Percentiles rank a stretch among this genome's conserved stretches.
Evolutionary conservation across 2,888 invertebrate genomes (phyloP).

Genomic region (Blera fallax): DNA sequence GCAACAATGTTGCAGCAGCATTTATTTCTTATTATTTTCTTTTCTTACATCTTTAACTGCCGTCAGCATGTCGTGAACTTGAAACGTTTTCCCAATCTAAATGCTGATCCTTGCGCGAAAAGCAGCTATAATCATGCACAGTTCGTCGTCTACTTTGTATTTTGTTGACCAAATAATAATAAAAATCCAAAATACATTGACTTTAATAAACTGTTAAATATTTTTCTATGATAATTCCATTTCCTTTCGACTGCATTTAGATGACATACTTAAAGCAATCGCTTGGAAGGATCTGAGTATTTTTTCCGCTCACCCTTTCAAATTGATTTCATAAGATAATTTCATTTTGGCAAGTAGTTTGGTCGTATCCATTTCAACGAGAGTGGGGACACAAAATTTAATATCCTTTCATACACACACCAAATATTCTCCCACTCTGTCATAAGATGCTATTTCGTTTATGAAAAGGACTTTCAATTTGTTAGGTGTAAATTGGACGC

Average conservation of each 20-base stretch:
- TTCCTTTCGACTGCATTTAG: conserved; percentile 68
- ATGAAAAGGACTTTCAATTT: conserved; percentile 60
- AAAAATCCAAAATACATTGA: conserved; percentile 32
- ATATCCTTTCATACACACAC: conserved; percentile 42
- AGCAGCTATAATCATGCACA: conserved; percentile 14
- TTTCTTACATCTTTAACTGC: background rate
- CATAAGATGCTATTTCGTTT: conserved; percentile 23
- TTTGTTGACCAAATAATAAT: conserved; percentile 37
- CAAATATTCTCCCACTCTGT: conserved; percentile 15
- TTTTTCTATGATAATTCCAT: conserved; percentile 66
- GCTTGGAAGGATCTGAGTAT: conserved; percentile 39
- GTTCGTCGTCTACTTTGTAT: background rate
- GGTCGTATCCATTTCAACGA: conserved; percentile 20
- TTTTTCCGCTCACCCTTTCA: background rate
- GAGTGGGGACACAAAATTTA: background rate
- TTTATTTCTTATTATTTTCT: background rate
- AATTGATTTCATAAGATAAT: conserved; percentile 39
- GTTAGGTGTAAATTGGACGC: conserved; percentile 72
- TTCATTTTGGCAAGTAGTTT: conserved; percentile 18
- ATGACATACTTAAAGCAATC: conserved; percentile 67
- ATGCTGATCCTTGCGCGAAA: conserved; percentile 6
- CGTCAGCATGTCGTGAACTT: conserved; percentile 8
- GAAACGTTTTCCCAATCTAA: conserved; percentile 20
- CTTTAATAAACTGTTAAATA: conserved; percentile 67
- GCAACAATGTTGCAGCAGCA: conserved; percentile 12